Evolutionary conservation across 2,113 vertebrate genomes (phyloP).

Genomic region (Conger conger): DNA sequence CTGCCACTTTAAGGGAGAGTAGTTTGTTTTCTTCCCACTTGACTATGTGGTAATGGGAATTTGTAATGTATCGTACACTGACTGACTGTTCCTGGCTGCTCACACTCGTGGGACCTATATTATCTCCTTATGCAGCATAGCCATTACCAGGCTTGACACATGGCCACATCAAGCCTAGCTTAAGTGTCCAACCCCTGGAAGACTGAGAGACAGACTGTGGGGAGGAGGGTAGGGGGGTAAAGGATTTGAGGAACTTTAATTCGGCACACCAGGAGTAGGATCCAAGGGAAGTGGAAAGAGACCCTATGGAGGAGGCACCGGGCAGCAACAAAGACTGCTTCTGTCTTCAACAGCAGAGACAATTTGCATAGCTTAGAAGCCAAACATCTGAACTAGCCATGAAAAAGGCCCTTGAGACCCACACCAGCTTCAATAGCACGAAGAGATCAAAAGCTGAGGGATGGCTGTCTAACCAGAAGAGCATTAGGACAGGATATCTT

Average conservation of each 20-base stretch:
- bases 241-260: background rate
- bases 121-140: background rate
- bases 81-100: background rate
- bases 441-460: background rate
- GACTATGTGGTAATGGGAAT: background rate
- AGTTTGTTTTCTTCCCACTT: background rate
- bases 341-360: background rate
- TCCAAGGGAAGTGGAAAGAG: background rate
- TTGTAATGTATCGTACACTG: background rate
- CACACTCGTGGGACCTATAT: background rate
- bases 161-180: background rate
- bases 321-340: background rate
- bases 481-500: background rate
- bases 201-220: background rate
- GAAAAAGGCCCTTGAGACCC: conserved; percentile 3
- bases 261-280: background rate
- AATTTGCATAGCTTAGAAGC: conserved; percentile 7
- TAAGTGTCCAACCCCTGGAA: background rate
- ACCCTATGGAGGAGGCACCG: background rate
- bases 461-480: background rate
- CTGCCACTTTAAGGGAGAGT: background rate
- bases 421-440: background rate
- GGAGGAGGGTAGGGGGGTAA: too few species aligned
- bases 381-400: background rate
- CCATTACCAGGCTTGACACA: background rate